Conservation (phyloP, 2,888 invertebrate genomes). For the Koerneria pararmatus region DNA sequence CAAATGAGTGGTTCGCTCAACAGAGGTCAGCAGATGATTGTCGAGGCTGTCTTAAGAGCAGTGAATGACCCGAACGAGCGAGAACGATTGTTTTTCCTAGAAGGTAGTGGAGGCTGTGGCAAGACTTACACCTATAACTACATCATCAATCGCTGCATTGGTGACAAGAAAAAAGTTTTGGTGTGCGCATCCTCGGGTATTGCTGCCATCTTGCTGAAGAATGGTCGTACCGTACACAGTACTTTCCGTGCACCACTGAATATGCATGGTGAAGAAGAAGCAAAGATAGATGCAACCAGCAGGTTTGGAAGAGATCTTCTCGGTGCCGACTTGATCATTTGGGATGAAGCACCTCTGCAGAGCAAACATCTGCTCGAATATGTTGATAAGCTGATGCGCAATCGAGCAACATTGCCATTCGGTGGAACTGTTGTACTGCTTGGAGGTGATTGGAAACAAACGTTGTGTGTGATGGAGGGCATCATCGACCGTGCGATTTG, state of each 20-base stretch:
- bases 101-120: slow-evolving; percentile 22
- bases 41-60: neutral
- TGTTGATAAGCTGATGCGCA: neutral
- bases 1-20: neutral
- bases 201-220: slow-evolving; percentile 21
- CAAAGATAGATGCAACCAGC: neutral
- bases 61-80: neutral
- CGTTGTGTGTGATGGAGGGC: slow-evolving; percentile 1
- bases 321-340: slow-evolving; percentile 9
- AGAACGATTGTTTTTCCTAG: slow-evolving; percentile 11
- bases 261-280: neutral
- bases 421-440: slow-evolving; percentile 6
- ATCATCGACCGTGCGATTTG: neutral
- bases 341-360: slow-evolving; percentile 15
- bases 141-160: neutral
- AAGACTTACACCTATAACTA: slow-evolving; percentile 21
- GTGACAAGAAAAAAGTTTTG: slow-evolving; percentile 5
- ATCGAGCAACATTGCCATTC: neutral
- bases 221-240: slow-evolving; percentile 13
- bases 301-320: neutral
- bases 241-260: slow-evolving; percentile 5
- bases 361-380: slow-evolving; percentile 5
- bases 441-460: slow-evolving; percentile 16
- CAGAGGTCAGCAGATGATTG: neutral
- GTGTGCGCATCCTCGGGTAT: slow-evolving; percentile 21